Evolutionary conservation across 2,888 invertebrate genomes (phyloP).

Genomic region (Mythimna albipuncta): DNA sequence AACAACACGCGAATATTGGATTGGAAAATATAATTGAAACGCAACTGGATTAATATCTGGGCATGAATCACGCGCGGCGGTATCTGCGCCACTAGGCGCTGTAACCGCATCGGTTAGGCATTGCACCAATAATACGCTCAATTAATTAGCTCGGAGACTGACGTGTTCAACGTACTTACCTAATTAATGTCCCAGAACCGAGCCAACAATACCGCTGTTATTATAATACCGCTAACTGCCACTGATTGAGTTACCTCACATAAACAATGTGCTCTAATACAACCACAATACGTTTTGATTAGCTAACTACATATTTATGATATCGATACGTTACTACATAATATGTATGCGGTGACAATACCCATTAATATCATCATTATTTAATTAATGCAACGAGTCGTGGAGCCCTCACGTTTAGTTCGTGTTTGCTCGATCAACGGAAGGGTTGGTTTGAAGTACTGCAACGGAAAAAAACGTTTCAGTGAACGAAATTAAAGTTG

Average conservation of each 20-base stretch:
- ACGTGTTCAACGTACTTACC: conserved; percentile 85
- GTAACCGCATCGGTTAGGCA: conserved; percentile 79
- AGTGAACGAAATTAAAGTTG: conserved; percentile 50
- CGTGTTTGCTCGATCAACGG: conserved; percentile 52
- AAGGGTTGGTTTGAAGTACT: conserved; percentile 57
- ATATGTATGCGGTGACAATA: conserved; percentile 51
- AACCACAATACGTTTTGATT: conserved; percentile 61
- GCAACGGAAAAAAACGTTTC: conserved; percentile 51
- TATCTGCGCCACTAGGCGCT: conserved; percentile 58
- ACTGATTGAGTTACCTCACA: conserved; percentile 79
- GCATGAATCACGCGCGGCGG: conserved; percentile 54
- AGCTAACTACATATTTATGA: conserved; percentile 56
- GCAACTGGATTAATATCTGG: conserved; percentile 57
- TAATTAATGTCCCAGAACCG: conserved; percentile 85
- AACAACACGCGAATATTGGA: conserved; percentile 48
- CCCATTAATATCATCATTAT: conserved; percentile 53
- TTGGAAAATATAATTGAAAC: conserved; percentile 54
- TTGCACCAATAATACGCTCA: conserved; percentile 86
- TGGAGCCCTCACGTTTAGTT: conserved; percentile 46
- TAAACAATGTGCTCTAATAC: conserved; percentile 73
- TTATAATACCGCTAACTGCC: conserved; percentile 78
- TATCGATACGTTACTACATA: conserved; percentile 51
- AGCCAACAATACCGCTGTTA: conserved; percentile 78
- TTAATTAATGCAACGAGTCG: conserved; percentile 51
- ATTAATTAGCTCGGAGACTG: conserved; percentile 84